Conservation (phyloP, 2,797 vertebrate genomes). For the Protosalanx chinensis region DNA sequence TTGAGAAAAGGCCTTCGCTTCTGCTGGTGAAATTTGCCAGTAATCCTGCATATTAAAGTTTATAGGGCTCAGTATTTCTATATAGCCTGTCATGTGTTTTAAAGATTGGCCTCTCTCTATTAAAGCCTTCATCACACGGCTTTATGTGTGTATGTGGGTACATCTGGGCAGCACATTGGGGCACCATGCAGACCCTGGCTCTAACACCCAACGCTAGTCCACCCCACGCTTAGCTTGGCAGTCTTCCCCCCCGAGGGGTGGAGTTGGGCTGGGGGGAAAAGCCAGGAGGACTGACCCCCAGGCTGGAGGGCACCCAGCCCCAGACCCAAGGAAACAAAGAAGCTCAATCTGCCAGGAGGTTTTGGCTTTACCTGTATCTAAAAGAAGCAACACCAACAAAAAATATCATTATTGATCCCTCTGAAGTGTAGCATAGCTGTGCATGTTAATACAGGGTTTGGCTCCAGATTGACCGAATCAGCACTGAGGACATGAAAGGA, state of each 20-base stretch:
- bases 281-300: background rate
- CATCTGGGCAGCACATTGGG: conserved; percentile 71
- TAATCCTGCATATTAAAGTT: conserved; percentile 66
- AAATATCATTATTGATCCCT: background rate
- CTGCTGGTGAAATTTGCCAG: conserved; percentile 47
- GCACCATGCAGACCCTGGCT: conserved; percentile 54
- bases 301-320: background rate
- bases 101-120: conserved; percentile 63
- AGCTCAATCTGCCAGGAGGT: background rate
- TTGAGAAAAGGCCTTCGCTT: conserved; percentile 25
- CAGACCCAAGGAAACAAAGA: background rate
- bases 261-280: background rate
- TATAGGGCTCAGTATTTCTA: conserved; percentile 66
- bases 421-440: background rate
- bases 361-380: background rate
- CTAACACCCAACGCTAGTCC: conserved; percentile 51
- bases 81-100: conserved; percentile 67
- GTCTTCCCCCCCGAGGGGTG: background rate
- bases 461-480: too few relatives aligned
- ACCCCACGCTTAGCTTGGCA: background rate
- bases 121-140: conserved; percentile 68
- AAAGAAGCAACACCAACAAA: background rate
- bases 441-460: background rate
- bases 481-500: background rate
- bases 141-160: conserved; percentile 67